A percentile compares a stretch with the other conserved stretches of the same genome.
Evolutionary conservation across 2,797 vertebrate species (phyloP).

Genomic region (Sebastolobus alascanus): DNA sequence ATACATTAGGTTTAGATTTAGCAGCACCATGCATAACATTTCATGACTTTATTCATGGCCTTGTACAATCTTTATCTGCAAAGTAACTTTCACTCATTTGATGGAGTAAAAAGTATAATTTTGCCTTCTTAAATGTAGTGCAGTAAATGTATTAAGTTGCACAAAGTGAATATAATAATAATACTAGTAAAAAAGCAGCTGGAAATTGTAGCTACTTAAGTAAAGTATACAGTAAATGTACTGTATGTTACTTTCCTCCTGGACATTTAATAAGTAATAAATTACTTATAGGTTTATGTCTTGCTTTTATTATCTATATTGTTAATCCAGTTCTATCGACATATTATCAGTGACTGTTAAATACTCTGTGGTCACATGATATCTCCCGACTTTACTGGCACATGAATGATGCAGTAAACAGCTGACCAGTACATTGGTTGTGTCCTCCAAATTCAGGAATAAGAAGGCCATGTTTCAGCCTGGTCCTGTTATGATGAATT

Average conservation of each 20-base stretch:
- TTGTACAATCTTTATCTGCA: neutral
- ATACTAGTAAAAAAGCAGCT: neutral
- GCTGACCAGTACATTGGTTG: neutral
- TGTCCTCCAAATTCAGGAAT: neutral
- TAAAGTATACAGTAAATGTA: neutral
- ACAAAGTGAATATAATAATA: neutral
- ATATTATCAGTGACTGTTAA: neutral
- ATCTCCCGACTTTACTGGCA: neutral
- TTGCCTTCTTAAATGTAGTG: neutral
- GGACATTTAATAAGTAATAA: neutral
- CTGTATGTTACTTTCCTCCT: no score
- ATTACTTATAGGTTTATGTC: no score
- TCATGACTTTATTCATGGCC: neutral
- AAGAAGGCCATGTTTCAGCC: neutral
- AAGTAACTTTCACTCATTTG: neutral
- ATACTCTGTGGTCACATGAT: neutral
- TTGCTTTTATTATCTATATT: neutral
- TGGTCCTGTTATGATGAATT: neutral
- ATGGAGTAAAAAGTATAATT: neutral
- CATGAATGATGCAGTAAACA: neutral
- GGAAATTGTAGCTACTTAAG: neutral
- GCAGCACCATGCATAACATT: neutral
- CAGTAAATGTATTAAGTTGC: neutral
- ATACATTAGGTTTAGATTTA: neutral
- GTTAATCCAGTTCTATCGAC: neutral